A percentile compares a stretch with the other conserved stretches of the same genome.
phyloP scores from a whole-genome alignment of 2,797 vertebrate species.

The Enteromius argenteus region DNA sequence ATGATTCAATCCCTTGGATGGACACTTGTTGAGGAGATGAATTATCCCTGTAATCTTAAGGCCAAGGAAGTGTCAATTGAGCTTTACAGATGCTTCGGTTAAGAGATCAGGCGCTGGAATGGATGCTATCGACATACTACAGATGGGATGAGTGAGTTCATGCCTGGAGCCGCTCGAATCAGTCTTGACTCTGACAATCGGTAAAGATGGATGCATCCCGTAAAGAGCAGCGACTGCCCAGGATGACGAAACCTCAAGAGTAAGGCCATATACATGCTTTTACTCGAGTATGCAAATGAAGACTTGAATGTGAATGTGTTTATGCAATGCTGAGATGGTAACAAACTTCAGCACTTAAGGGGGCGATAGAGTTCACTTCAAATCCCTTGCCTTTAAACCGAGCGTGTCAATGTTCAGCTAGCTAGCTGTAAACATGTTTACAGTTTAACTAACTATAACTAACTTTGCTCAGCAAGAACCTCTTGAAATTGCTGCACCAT shows the following conservation, averaged over 20 bases:
- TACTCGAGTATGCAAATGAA: not conserved
- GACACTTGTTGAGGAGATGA: slow-evolving; percentile 4
- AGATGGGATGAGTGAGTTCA: slow-evolving; percentile 49
- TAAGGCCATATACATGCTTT: not conserved
- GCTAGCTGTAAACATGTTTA: slow-evolving; percentile 15
- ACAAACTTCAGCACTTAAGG: not conserved
- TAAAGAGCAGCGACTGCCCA: slow-evolving; percentile 54
- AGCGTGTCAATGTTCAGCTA: slow-evolving; percentile 14
- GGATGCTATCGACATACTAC: slow-evolving; percentile 64
- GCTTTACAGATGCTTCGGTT: slow-evolving; percentile 8
- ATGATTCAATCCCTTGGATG: not conserved
- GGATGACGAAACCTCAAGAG: not conserved
- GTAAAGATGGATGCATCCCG: slow-evolving; percentile 69
- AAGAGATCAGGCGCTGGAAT: slow-evolving; percentile 35
- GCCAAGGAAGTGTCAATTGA: slow-evolving; percentile 7
- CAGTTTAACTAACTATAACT: slow-evolving; percentile 11
- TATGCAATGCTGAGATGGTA: not conserved
- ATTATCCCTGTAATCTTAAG: not conserved
- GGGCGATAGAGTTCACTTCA: not conserved
- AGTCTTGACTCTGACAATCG: slow-evolving; percentile 69
- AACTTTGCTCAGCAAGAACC: not conserved
- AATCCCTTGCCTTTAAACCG: not conserved
- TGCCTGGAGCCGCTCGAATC: slow-evolving; percentile 67
- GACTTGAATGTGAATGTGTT: not conserved
- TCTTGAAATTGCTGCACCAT: not conserved